Evolutionary conservation across 2,888 invertebrate species (phyloP), one percentile per base, ranked within the genome.

Genomic region (Lasioglossum oenotherae): DNA sequence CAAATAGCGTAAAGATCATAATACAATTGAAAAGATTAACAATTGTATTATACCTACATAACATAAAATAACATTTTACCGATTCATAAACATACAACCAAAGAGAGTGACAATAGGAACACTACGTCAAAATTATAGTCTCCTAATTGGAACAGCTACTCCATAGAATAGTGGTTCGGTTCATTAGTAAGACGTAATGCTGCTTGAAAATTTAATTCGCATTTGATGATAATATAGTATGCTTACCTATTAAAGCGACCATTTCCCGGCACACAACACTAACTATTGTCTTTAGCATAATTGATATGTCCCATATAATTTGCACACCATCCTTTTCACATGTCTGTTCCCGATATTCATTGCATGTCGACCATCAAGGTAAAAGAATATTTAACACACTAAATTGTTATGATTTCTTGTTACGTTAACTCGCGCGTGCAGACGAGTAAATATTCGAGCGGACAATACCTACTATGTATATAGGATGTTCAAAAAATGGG

Each of bases 291-390:
- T 35, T 10, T n/a, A 35, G 35, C 3, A 31, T 44, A 19, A 67
- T 67, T 77, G 31, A 49, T n/a, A 49, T 49, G 4, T 35, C n/a
- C 2, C n/a, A 8, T 46, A 23, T 46, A 27, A 44, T 23, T 35
- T 46, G 19, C 31, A 6, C 38, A n/a, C n/a, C n/a, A 3, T 19
- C 27, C 6, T 16, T 19, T 49, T 4, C 31, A 19, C 49, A 2
- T 6, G 10, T 14, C 31, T 8, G 23, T 49, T n/a, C 44, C 16
- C 35, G 0, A 16, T 74, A 41, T 67, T 74, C 41, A 38, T 23
- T 73, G 27, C 69, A 84, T 77, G 57, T n/a, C 44, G 16, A 67
- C 1, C 12, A 31, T 76, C n/a, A 19, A 53, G 38, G 57, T n/a
- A 57, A 57, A 74, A 19, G 0, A 73, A 64, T 46, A 41, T 69